Conservation (phyloP, 2,113 vertebrate genomes). For the Crocuta crocuta region DNA sequence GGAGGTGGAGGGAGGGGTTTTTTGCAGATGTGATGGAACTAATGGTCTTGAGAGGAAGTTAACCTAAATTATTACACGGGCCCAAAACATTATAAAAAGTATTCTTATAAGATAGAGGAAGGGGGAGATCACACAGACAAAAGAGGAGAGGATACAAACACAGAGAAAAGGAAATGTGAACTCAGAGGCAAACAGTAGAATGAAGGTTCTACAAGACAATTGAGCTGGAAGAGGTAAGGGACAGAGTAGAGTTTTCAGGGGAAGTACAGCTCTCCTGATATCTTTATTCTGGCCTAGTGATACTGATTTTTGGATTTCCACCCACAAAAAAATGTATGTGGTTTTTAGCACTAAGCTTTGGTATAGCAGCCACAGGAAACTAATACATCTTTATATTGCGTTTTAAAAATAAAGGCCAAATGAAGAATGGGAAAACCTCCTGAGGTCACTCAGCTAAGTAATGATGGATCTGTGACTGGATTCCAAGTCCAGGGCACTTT, state of each 20-base stretch:
- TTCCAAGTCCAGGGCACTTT: background rate
- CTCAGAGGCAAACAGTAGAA: background rate
- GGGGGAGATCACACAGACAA: background rate
- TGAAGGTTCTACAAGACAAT: background rate
- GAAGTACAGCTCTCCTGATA: background rate
- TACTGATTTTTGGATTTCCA: background rate
- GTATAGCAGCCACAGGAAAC: background rate
- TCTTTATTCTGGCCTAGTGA: background rate
- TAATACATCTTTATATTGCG: background rate
- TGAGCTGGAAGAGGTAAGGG: background rate
- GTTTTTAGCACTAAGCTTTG: background rate
- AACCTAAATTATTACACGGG: background rate
- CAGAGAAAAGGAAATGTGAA: background rate
- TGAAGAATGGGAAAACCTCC: background rate
- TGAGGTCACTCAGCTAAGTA: background rate
- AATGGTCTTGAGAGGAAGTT: background rate
- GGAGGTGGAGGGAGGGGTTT: fast-evolving
- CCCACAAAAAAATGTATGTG: background rate
- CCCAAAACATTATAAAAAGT: background rate
- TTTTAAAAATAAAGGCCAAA: background rate
- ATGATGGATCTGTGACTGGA: background rate
- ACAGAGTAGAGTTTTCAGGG: background rate
- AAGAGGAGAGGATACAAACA: background rate
- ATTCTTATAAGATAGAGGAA: background rate
- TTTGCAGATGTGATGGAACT: background rate